Evolutionary conservation across 2,797 vertebrate genomes (phyloP).

Genomic region (Leptoclinus maculatus): DNA sequence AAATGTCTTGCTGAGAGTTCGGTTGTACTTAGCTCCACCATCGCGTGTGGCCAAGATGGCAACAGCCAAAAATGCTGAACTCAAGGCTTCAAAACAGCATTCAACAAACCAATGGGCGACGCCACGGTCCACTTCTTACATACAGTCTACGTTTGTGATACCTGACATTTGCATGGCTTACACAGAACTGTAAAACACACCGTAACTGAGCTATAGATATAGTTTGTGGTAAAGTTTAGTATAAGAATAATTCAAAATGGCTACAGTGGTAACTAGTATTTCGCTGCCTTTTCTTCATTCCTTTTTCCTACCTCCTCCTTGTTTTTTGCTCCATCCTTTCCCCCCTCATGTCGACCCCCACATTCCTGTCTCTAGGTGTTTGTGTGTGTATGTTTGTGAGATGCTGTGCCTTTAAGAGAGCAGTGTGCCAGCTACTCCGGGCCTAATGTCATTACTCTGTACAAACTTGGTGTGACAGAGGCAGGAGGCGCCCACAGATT

Average conservation of each 20-base stretch:
- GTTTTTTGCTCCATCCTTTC: constrained; percentile 26
- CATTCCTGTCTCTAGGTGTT: constrained; percentile 44
- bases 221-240: background rate
- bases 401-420: constrained; percentile 87
- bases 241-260: constrained; percentile 14
- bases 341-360: constrained; percentile 26
- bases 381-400: constrained; percentile 64
- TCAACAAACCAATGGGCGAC: background rate
- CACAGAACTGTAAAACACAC: background rate
- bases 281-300: background rate
- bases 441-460: constrained; percentile 91
- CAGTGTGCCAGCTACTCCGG: constrained; percentile 83
- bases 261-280: background rate
- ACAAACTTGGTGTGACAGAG: constrained; percentile 92
- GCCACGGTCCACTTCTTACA: background rate
- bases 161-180: background rate
- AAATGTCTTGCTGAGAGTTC: background rate
- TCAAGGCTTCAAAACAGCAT: background rate
- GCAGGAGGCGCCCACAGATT: constrained; percentile 89
- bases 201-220: background rate
- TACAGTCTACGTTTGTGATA: background rate
- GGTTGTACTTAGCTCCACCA: background rate
- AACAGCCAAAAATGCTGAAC: background rate
- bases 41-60: background rate
- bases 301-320: constrained; percentile 14